These are phyloP conservation scores for Pseudomyrmex gracilis DNA, from an alignment of 1,140 invertebrate genomes.

Conservation along the genomic window DNA sequence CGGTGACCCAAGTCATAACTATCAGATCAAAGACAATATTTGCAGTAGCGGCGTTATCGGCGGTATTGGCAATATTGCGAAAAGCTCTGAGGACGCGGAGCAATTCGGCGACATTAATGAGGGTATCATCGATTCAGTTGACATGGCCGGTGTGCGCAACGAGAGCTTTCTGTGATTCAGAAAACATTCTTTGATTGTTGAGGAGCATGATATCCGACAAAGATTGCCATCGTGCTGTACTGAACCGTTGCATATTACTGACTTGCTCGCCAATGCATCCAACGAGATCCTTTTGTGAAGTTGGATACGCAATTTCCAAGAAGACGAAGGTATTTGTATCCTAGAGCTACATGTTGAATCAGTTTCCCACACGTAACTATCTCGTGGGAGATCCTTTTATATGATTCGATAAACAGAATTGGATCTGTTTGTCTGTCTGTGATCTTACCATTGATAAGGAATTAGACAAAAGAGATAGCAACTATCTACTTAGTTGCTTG, in stretches of 20 bases:
- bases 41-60: conserved; percentile 4
- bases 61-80: conserved; percentile 57
- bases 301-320: neutral
- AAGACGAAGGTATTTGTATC: neutral
- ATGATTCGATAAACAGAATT: neutral
- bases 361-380: neutral
- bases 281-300: conserved; percentile 43
- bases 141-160: conserved; percentile 76
- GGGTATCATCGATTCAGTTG: conserved; percentile 50
- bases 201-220: conserved; percentile 29
- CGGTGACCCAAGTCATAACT: conserved; percentile 89
- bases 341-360: neutral
- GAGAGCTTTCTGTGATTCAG: conserved; percentile 83
- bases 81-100: conserved; percentile 72
- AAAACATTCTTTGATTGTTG: conserved; percentile 14
- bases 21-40: conserved; percentile 75
- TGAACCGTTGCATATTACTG: neutral
- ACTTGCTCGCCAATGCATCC: neutral
- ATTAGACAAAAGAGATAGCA: neutral
- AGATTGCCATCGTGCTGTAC: conserved; percentile 3
- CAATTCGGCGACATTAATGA: conserved; percentile 56
- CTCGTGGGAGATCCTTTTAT: conserved; percentile 11
- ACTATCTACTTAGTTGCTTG: neutral
- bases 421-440: neutral
- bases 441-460: neutral